Evolutionary conservation across 2,113 vertebrate species (phyloP).

Genomic region (Patagioenas fasciata): DNA sequence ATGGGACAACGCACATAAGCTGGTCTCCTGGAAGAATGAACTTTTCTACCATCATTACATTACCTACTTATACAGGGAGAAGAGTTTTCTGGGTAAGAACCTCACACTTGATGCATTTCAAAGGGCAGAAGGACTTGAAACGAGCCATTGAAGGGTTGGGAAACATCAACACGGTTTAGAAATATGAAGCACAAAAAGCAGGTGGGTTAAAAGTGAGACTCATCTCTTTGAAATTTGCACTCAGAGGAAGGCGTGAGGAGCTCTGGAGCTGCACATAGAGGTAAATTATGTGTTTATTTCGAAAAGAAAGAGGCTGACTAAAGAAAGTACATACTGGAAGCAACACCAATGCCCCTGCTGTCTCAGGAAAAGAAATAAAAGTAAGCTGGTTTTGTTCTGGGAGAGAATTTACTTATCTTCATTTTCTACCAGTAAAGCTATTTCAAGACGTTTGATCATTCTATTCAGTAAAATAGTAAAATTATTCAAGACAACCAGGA

Average conservation of each 20-base stretch:
- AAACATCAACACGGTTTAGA: neutral
- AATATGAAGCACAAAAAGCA: neutral
- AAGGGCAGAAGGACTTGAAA: neutral
- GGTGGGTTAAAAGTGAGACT: constrained; percentile 1
- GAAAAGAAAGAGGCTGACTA: neutral
- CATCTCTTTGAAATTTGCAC: neutral
- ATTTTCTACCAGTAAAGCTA: neutral
- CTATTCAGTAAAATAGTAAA: neutral
- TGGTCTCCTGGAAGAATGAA: neutral
- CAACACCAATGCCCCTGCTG: neutral
- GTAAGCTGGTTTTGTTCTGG: neutral
- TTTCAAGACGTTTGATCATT: neutral
- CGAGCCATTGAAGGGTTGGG: neutral
- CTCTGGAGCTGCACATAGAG: neutral
- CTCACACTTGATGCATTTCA: neutral
- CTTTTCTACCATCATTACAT: neutral
- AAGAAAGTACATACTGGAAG: neutral
- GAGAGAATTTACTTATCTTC: neutral
- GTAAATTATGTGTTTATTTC: neutral
- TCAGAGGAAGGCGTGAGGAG: neutral
- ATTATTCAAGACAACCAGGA: constrained; percentile 7
- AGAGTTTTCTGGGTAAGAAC: neutral
- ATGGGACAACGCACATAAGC: neutral
- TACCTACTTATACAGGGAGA: neutral
- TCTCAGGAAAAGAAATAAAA: neutral